Percentiles rank a stretch among this genome's conserved stretches.
These are phyloP conservation scores for Ganaspis sp. DNA, from an alignment of 1,140 invertebrate genomes.

Conservation along the genomic window DNA sequence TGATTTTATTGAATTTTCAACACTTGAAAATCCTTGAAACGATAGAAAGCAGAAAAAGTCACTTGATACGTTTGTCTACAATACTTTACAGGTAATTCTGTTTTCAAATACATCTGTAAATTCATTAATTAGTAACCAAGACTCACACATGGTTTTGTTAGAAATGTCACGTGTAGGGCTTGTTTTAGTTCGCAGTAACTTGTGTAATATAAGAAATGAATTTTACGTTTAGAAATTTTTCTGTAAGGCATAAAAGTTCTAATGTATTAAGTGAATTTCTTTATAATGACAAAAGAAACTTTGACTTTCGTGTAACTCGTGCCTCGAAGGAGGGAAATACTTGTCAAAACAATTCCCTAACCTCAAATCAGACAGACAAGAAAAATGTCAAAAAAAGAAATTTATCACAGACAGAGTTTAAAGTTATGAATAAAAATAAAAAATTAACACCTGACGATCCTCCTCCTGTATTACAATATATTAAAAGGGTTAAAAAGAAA, in stretches of 20 bases:
- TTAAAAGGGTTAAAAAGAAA: neutral
- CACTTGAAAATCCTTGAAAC: constrained; percentile 10
- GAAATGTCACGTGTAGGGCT: constrained; percentile 2
- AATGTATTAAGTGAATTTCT: neutral
- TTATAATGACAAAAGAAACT: neutral
- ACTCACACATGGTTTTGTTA: neutral
- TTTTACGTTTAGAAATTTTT: constrained; percentile 33
- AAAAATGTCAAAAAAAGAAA: neutral
- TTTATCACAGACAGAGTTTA: neutral
- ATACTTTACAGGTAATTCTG: constrained; percentile 9
- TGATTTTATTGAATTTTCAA: constrained; percentile 30
- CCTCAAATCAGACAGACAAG: constrained; percentile 35
- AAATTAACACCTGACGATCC: neutral
- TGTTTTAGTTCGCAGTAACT: neutral
- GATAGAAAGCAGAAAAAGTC: neutral
- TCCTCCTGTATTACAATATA: neutral
- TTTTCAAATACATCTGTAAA: neutral
- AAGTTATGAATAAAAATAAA: constrained; percentile 1
- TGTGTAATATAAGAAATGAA: neutral
- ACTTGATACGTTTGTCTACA: neutral
- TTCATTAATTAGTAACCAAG: neutral
- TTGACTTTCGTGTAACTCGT: neutral
- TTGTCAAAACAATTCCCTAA: constrained; percentile 34
- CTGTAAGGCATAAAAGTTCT: constrained; percentile 15
- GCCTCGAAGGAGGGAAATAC: neutral